Conservation (phyloP, 2,888 invertebrate genomes). For the Cosmia pyralina region DNA sequence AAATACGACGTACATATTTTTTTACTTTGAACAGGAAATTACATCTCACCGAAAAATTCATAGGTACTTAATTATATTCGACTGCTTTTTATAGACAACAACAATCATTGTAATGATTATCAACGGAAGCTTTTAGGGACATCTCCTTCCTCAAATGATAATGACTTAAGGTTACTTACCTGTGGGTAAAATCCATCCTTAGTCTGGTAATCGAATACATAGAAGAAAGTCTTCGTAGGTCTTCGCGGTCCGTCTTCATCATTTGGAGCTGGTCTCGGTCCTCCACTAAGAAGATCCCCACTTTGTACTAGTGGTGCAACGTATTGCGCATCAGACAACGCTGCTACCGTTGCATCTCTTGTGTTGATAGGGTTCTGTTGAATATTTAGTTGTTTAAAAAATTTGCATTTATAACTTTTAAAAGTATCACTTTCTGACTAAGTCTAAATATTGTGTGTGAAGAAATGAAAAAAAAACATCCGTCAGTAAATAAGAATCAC, state of each 20-base stretch:
- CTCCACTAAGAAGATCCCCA: slow-evolving; percentile 94
- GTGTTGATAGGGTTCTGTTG: slow-evolving; percentile 96
- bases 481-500: slow-evolving; percentile 8
- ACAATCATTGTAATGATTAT: background rate
- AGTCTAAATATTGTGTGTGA: background rate
- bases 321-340: slow-evolving; percentile 98
- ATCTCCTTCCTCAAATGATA: background rate
- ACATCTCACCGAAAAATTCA: background rate
- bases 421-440: background rate
- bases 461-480: slow-evolving; percentile 17
- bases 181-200: slow-evolving; percentile 97
- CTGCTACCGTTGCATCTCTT: slow-evolving; percentile 96
- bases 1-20: background rate
- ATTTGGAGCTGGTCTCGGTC: slow-evolving; percentile 90
- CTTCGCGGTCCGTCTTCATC: slow-evolving; percentile 88
- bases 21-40: background rate
- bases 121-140: background rate
- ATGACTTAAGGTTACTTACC: slow-evolving; percentile 85
- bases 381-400: slow-evolving; percentile 2
- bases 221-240: slow-evolving; percentile 96
- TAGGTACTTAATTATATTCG: no score
- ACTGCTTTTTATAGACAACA: background rate
- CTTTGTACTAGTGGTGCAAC: slow-evolving; percentile 97
- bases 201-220: slow-evolving; percentile 97
- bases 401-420: background rate